A percentile compares a stretch with the other conserved stretches of the same genome.
Conservation (phyloP, 1,140 invertebrate genomes). For the Sinonovacula constricta region DNA sequence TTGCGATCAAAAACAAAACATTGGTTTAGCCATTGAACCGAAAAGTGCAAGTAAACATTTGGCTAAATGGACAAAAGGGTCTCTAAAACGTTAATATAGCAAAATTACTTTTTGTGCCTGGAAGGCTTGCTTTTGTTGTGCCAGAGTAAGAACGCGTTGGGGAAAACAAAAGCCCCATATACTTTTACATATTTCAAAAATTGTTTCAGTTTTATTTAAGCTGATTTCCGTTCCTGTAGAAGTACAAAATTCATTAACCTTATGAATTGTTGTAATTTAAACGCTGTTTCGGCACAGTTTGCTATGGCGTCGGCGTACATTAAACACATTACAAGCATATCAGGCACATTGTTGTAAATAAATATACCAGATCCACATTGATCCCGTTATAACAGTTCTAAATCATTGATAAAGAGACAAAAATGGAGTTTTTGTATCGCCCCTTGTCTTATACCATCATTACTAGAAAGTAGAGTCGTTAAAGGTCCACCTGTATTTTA, state of each 20-base stretch:
- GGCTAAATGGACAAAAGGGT: neutral
- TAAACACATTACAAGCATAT: neutral
- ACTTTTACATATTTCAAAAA: neutral
- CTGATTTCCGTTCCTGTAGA: neutral
- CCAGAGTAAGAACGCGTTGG: neutral
- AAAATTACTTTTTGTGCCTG: neutral
- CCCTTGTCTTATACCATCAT: neutral
- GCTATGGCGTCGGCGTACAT: neutral
- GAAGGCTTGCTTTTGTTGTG: neutral
- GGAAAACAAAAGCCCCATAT: neutral
- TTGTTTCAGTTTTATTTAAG: neutral
- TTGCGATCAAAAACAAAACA: neutral
- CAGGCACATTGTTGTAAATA: neutral
- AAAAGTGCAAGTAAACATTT: neutral
- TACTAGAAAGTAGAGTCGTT: too few species aligned
- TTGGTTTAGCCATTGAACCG: neutral
- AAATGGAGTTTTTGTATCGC: neutral
- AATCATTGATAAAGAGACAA: neutral
- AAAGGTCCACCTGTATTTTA: too few species aligned
- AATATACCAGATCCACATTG: neutral
- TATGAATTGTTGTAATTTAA: neutral
- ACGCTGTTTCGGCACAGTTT: neutral
- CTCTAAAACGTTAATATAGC: neutral
- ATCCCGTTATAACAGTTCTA: neutral
- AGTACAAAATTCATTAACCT: neutral